phyloP scores from a whole-genome alignment of 2,888 invertebrate genomes.

The Aspidiotus destructor region DNA sequence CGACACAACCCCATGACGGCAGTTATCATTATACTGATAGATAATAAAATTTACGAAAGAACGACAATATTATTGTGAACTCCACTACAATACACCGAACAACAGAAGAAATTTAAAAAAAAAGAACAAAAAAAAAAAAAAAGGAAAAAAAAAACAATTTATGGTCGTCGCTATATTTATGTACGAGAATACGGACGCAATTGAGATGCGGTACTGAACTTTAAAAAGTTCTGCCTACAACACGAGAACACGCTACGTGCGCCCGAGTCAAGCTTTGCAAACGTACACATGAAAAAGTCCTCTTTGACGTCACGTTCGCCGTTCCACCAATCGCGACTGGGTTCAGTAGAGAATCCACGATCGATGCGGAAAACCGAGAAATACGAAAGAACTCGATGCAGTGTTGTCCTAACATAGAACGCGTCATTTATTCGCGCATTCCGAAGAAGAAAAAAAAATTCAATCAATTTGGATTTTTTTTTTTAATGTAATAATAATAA shows the following conservation, averaged over 20 bases:
- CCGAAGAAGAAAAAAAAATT: too few species aligned
- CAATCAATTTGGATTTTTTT: too few species aligned
- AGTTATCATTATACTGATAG: constrained; percentile 7
- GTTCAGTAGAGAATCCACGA: constrained; percentile 18
- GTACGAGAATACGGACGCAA: constrained; percentile 15
- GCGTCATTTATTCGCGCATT: too few species aligned
- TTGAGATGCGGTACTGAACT: constrained; percentile 28
- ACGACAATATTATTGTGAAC: too few species aligned
- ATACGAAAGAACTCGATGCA: neutral
- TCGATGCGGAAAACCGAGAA: constrained; percentile 26
- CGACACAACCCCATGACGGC: constrained; percentile 32
- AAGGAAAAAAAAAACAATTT: neutral
- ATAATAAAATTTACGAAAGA: too few species aligned
- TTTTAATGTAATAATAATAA: too few species aligned
- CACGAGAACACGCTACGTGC: constrained; percentile 1
- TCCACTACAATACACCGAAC: too few species aligned
- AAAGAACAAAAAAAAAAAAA: too few species aligned
- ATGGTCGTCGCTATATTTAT: neutral
- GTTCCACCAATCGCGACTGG: constrained; percentile 10
- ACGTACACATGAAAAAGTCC: constrained; percentile 12
- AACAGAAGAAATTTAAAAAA: too few species aligned
- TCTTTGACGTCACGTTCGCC: constrained; percentile 25
- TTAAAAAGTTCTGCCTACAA: constrained; percentile 23
- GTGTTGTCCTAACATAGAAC: too few species aligned
- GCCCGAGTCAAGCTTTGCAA: constrained; percentile 6